Conservation (phyloP, 2,113 vertebrate genomes). For the Platysternon megacephalum region DNA sequence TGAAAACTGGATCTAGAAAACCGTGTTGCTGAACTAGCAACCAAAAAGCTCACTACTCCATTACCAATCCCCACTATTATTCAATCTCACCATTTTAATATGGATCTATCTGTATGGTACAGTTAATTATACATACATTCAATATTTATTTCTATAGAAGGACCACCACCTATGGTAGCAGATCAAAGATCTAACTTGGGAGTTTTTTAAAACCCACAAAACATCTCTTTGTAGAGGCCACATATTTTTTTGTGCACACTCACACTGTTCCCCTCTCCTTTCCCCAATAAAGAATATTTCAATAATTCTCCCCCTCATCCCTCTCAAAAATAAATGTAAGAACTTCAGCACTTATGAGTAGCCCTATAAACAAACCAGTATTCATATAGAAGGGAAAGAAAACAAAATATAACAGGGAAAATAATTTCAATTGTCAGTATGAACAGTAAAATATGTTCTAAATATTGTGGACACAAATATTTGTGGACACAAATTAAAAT, state of each 20-base stretch:
- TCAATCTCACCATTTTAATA: neutral
- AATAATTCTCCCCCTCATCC: neutral
- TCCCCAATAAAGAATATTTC: neutral
- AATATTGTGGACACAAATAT: neutral
- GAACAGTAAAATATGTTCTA: neutral
- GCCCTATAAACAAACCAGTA: neutral
- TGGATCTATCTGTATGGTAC: neutral
- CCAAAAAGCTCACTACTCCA: neutral
- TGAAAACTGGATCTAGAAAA: neutral
- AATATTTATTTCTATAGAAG: neutral
- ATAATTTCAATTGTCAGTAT: neutral
- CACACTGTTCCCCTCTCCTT: neutral
- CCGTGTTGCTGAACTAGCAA: neutral
- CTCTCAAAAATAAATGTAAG: neutral
- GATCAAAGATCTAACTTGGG: conserved; percentile 27
- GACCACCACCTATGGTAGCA: neutral
- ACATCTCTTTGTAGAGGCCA: neutral
- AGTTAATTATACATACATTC: neutral
- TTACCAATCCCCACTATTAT: neutral
- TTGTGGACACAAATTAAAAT: neutral
- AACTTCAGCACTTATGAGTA: neutral
- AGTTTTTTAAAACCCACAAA: conserved; percentile 10
- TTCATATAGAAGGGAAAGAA: neutral
- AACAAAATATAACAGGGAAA: neutral
- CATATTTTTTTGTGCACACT: neutral